Percentiles rank a stretch among this genome's conserved stretches.
Conservation (phyloP, 30 jellyfish, hydroid and myxozoan genomes). For the Catostylus mosaicus region DNA sequence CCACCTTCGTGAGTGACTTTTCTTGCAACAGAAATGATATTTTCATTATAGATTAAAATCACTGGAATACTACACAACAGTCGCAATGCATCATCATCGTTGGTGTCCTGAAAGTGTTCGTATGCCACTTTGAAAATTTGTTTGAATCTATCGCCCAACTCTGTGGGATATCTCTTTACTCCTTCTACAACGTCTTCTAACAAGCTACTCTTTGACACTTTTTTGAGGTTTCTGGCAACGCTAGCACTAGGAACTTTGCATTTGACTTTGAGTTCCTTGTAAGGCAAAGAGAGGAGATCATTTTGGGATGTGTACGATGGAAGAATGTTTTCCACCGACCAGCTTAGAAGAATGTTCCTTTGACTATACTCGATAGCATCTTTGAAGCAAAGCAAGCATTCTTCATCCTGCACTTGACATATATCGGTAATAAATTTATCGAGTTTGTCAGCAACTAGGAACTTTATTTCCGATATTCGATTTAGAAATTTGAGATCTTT, state of each 20-base stretch:
- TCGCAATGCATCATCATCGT: not conserved
- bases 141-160: not conserved
- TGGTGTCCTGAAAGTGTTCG: not conserved
- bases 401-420: not conserved
- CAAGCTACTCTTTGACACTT: conserved; percentile 14
- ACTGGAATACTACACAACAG: not conserved
- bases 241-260: not conserved
- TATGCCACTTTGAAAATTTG: conserved; percentile 20
- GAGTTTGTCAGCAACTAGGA: conserved; percentile 30
- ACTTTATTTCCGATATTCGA: conserved; percentile 9
- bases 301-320: conserved; percentile 4
- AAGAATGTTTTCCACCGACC: conserved; percentile 48
- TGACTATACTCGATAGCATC: conserved; percentile 14
- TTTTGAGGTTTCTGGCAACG: conserved; percentile 36
- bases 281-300: too few relatives aligned
- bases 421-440: not conserved
- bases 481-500: not conserved
- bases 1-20: conserved; percentile 38
- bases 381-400: conserved; percentile 7
- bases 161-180: conserved; percentile 3
- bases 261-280: not conserved
- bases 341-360: not conserved
- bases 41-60: conserved; percentile 7
- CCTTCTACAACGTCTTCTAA: conserved; percentile 8
- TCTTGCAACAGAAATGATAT: conserved; percentile 29